Conservation (phyloP, 2,113 vertebrate genomes). For the Dicaeum eximium region DNA sequence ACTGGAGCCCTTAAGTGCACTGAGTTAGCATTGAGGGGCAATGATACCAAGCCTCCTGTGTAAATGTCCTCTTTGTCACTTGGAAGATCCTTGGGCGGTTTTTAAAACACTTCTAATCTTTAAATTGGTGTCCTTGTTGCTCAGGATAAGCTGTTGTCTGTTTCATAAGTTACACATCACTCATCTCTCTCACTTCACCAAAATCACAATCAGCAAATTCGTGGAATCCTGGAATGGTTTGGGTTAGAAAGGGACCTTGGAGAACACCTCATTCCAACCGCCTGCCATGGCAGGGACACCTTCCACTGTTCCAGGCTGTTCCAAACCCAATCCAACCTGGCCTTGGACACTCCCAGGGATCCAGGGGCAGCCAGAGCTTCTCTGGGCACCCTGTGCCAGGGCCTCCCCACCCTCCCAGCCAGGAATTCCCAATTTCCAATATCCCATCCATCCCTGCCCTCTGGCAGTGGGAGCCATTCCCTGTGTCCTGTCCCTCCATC, state of each 20-base stretch:
- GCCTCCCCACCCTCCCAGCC: rapidly evolving
- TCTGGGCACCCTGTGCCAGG: background rate
- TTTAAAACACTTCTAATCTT: constrained; percentile 22
- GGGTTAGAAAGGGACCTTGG: background rate
- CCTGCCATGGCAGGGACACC: background rate
- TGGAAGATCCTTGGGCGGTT: background rate
- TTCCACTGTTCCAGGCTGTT: rapidly evolving
- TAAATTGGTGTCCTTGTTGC: constrained; percentile 30
- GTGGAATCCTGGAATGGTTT: background rate
- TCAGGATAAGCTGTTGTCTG: background rate
- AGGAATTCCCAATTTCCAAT: background rate
- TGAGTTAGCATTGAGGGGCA: background rate
- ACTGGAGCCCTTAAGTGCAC: constrained; percentile 26
- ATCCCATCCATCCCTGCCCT: rapidly evolving
- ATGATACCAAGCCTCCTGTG: constrained; percentile 20
- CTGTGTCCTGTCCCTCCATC: background rate
- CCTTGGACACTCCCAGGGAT: background rate
- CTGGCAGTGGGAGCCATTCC: background rate
- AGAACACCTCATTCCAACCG: rapidly evolving
- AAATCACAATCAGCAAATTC: background rate
- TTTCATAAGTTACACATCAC: constrained; percentile 18
- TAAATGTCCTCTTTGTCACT: constrained; percentile 3
- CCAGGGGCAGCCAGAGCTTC: background rate
- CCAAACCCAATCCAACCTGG: rapidly evolving
- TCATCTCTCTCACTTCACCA: background rate